Percentiles rank a stretch among this genome's conserved stretches.
Conservation (phyloP, 2,797 vertebrate species). For the Enteromius mattozi region DNA sequence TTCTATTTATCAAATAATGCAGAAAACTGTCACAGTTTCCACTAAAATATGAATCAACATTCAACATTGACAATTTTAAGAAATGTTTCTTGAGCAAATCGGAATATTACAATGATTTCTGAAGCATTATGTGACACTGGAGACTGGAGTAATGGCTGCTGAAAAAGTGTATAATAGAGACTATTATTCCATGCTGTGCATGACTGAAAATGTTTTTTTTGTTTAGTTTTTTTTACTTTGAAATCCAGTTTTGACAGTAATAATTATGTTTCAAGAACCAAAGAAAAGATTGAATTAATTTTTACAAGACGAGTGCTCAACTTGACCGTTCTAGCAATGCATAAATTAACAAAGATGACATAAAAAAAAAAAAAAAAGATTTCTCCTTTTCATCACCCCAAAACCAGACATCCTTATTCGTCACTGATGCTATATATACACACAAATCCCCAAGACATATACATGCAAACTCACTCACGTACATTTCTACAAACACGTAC, state of each 20-base stretch:
- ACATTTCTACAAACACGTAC: conserved; percentile 25
- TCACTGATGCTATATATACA: neutral
- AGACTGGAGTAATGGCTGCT: neutral
- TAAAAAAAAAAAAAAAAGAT: too few relatives aligned
- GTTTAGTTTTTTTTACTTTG: neutral
- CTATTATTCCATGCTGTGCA: neutral
- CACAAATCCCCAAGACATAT: neutral
- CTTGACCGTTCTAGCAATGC: neutral
- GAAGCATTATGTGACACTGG: neutral
- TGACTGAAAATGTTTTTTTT: neutral
- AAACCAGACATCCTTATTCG: neutral
- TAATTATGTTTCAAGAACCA: neutral
- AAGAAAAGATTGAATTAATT: neutral
- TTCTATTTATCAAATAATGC: neutral
- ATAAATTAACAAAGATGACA: neutral
- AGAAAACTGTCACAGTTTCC: neutral
- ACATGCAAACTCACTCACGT: neutral
- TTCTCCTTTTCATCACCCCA: neutral
- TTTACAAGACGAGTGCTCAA: neutral
- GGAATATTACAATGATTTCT: neutral
- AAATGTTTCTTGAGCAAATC: neutral
- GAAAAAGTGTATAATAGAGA: neutral
- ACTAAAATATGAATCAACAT: neutral
- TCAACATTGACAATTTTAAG: neutral
- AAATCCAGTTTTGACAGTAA: conserved; percentile 7